Percentiles rank a stretch among this genome's conserved stretches.
phyloP scores from a whole-genome alignment of 1,140 invertebrate species.

The Ylistrum balloti region DNA sequence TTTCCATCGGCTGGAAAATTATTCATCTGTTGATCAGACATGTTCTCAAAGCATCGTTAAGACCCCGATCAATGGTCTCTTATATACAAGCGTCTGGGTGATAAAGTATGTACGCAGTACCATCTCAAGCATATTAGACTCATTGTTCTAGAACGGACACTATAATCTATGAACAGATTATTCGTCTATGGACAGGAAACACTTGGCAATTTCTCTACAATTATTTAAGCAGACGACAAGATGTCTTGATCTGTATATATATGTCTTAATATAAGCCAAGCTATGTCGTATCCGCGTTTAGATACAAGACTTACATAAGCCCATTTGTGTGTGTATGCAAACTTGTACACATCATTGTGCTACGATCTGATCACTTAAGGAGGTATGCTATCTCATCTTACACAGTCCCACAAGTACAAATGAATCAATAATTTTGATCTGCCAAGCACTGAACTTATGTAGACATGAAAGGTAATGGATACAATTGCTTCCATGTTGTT shows the following conservation, averaged over 20 bases:
- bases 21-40: conserved; percentile 7
- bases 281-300: not conserved
- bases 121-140: conserved; percentile 7
- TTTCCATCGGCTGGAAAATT: not conserved
- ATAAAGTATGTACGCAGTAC: not conserved
- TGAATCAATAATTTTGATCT: too few relatives aligned
- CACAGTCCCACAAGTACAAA: too few relatives aligned
- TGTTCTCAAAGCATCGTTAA: conserved; percentile 32
- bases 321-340: too few relatives aligned
- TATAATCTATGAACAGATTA: conserved; percentile 19
- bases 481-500: too few relatives aligned
- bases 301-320: too few relatives aligned
- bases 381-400: too few relatives aligned
- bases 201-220: not conserved
- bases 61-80: not conserved
- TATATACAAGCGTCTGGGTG: not conserved
- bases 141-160: not conserved
- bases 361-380: too few relatives aligned
- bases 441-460: too few relatives aligned
- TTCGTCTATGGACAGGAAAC: not conserved
- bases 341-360: too few relatives aligned
- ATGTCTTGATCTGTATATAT: conserved; percentile 9
- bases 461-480: too few relatives aligned
- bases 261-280: not conserved
- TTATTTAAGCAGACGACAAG: conserved; percentile 24